Percentiles rank a stretch among this genome's conserved stretches.
phyloP scores from a whole-genome alignment of 2,888 invertebrate genomes.

The Nomada fabriciana region DNA sequence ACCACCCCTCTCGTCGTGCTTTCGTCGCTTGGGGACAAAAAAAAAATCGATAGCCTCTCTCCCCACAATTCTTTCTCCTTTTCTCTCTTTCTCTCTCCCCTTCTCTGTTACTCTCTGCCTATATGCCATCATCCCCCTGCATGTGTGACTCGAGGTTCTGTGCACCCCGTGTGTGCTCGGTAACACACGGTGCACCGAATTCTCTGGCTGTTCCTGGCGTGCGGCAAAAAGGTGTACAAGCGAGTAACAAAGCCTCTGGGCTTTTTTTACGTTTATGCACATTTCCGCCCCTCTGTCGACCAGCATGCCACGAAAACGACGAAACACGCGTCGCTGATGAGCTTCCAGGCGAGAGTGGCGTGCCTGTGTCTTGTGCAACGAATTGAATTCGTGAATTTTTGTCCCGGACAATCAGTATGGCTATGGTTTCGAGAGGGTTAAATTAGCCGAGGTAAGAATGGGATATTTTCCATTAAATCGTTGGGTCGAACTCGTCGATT shows the following conservation, averaged over 20 bases:
- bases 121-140: constrained; percentile 26
- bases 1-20: constrained; percentile 44
- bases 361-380: neutral
- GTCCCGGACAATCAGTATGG: too few relatives aligned
- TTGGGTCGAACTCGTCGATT: too few relatives aligned
- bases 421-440: too few relatives aligned
- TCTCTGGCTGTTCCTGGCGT: constrained; percentile 44
- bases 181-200: constrained; percentile 42
- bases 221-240: constrained; percentile 51
- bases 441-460: too few relatives aligned
- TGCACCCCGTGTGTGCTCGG: constrained; percentile 25
- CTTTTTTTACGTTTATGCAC: constrained; percentile 54
- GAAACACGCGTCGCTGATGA: constrained; percentile 28
- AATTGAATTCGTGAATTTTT: too few relatives aligned
- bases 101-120: constrained; percentile 23
- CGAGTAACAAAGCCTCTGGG: constrained; percentile 50
- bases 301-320: constrained; percentile 9
- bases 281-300: constrained; percentile 39
- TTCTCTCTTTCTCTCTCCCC: constrained; percentile 26
- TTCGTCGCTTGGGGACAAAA: constrained; percentile 69
- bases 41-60: constrained; percentile 71
- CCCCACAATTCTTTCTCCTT: constrained; percentile 43
- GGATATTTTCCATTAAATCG: too few relatives aligned
- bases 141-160: constrained; percentile 9
- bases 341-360: constrained; percentile 10